Percentiles rank a stretch among this genome's conserved stretches.
Conservation (phyloP, 2,888 invertebrate species). For the Agonopterix alstromeriana region DNA sequence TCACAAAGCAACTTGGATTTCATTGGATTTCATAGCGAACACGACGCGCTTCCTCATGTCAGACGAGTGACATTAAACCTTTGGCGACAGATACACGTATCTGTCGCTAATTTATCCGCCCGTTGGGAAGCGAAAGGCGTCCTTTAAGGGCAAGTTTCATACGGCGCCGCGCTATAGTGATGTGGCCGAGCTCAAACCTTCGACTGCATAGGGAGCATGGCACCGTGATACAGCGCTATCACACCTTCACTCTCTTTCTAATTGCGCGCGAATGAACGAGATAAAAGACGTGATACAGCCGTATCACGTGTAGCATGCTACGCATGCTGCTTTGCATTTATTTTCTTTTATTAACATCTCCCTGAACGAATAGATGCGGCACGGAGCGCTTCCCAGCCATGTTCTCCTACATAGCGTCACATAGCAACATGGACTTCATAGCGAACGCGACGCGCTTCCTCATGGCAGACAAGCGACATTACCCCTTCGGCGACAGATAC, state of each 20-base stretch:
- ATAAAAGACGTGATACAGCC: no score
- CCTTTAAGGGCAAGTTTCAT: no score
- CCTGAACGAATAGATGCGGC: conserved; percentile 43
- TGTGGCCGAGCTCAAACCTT: no score
- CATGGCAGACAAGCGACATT: conserved; percentile 45
- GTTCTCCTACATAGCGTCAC: conserved; percentile 49
- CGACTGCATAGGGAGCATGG: no score
- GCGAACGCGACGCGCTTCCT: conserved; percentile 39
- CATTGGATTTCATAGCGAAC: conserved; percentile 43
- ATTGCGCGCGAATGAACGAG: no score
- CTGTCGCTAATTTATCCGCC: no score
- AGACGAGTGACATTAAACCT: conserved; percentile 42
- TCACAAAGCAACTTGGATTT: conserved; percentile 48
- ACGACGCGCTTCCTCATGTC: conserved; percentile 45
- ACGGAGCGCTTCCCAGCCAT: conserved; percentile 59
- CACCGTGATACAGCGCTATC: no score
- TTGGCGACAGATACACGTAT: conserved; percentile 21
- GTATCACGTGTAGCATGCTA: no score
- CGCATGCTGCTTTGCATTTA: no score
- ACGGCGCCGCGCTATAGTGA: no score
- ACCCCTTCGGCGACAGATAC: conserved; percentile 36
- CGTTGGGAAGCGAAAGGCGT: no score
- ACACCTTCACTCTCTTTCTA: no score
- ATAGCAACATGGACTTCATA: conserved; percentile 48
- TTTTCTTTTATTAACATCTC: background rate